Evolutionary conservation across 2,888 invertebrate genomes (phyloP), one percentile per base, ranked within the genome.

Genomic region (Hypomecis atomaria): DNA sequence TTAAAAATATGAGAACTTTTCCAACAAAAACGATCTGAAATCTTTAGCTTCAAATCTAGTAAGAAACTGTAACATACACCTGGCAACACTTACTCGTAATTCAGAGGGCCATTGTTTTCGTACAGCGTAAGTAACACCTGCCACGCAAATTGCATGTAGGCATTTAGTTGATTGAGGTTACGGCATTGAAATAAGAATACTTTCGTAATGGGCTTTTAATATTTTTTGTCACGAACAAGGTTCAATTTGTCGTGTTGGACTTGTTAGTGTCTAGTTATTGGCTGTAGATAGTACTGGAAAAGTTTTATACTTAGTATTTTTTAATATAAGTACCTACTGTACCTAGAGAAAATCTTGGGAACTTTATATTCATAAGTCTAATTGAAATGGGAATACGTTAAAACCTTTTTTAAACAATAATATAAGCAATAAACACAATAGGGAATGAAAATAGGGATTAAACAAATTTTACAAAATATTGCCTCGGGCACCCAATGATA

Each of bases 121-220:
- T 64, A 50, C 59, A 50, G 69, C 69, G 50, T 73, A 65, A 71
- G 66, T 70, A 67, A 81, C 78, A 83, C 79, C 79, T 81, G 77
- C 79, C 79, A 82, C 75, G 77, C 80, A 81, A 82, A 83, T 78
- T 78, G 79, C 77, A 77, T 71, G 76, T 78, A 75, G 68, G 77
- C 74, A 77, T 78, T 74, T 75, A 73, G 74, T 77, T 78, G 71
- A 81, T 78, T 81, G 76, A 74, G 74, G 69, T 78, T 76, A 75
- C 83, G 86, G 77, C 87, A 88, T 89, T 88, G 87, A 85, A 74
- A 74, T 66, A 76, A 78, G 62, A 58, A 62, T 63, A 60, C 71
- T 89, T 86, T 86, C 80, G 80, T 85, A 87, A 86, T 75, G 69
- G 70, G 71, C 66, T 69, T 70, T 74, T 75, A 79, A 78, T 77